Base-by-base conservation (phyloP, 2,888 invertebrate species). In the Lottia gigantea region DNA sequence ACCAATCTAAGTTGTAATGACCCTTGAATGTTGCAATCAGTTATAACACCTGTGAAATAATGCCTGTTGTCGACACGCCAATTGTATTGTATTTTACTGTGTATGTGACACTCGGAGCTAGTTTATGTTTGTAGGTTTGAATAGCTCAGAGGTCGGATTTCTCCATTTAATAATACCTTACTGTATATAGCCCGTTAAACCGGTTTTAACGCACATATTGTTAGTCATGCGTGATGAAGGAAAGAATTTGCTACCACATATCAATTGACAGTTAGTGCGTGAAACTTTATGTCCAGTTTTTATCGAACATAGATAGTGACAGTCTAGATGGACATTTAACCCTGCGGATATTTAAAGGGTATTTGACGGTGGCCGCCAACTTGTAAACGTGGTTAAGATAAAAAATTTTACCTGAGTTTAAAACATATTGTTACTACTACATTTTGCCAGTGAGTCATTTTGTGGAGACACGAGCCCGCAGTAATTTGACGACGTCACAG, bases 401-500 rank as follows among this genome's bases (percentile, higher is more conserved):
- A 40, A 2, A n/a, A 40, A 11, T 40, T 40, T 40, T 40, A 40
- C 40, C 6, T 40, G 40, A 40, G 40, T 40, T 40, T 40, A 40
- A 40, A 40, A 40, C 40, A 40, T 11, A 40, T 40, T 40, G 40
- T 40, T 40, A 40, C 40, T 11, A 40, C 6, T 8, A 40, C 40
- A 40, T 40, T 8, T 40, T 11, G 55, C 19, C 14, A 55, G 23
- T 55, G 55, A 55, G 55, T 55, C 55, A 40, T 55, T 55, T 11
- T 55, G 55, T 23, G 55, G 23, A 23, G 55, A 55, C 55, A 23
- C 23, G 55, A 23, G 40, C 40, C 40, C 40, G 40, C 40, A 40
- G 55, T 55, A 55, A 55, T 55, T 55, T 55, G 55, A 55, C 55
- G 55, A 55, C 55, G 55, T 55, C 69, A 47, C 69, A 31, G 26